Evolutionary conservation across 2,888 invertebrate genomes (phyloP), one percentile per base, ranked within the genome.

Genomic region (Parthenolecanium corni): DNA sequence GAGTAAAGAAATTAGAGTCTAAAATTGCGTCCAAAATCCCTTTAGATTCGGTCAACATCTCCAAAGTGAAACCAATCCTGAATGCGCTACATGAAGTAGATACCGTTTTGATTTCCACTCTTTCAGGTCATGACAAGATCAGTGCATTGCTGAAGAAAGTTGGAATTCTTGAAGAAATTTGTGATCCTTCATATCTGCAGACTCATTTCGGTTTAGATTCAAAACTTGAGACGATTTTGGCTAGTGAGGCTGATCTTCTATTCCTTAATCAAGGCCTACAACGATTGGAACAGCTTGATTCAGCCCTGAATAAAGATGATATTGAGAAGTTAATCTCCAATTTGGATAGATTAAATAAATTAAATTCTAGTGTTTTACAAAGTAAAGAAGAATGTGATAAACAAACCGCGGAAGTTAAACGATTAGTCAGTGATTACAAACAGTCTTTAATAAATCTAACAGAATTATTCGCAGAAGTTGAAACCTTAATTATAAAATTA

Each of bases 81-180:
- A 40, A 54, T 25, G 31, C 54, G 14, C 23, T 63, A 9, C 52
- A 46, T 44, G 63, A 63, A 53, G 63, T 53, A 0, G 52, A 53
- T 54, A 63, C 63, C 3, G 63, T 63, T 63, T 16, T 62, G 11
- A 46, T 63, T 12, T 63, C 63, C 6, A 53, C 42, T 16, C 42
- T 63, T 14, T 63, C 63, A 1, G 52, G 52, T 11, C 44, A 47
- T 23, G 52, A 53, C 14, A 44, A 63, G 46, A 63, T 63, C 2
- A 53, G 24, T 38, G 16, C 52, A 11, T 53, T 63, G n/a, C n/a
- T 63, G 18, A 52, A 53, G n/a, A 63, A 53, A 40, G 23, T 53
- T 18, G 46, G 53, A 14, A 12, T 53, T n/a, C n/a, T 63, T n/a
- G 23, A 52, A 11, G 31, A 53, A 36, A 18, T 63, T 40, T 53